Conservation (phyloP, 2,888 invertebrate genomes). For the Pachycephus smyrnensis region DNA sequence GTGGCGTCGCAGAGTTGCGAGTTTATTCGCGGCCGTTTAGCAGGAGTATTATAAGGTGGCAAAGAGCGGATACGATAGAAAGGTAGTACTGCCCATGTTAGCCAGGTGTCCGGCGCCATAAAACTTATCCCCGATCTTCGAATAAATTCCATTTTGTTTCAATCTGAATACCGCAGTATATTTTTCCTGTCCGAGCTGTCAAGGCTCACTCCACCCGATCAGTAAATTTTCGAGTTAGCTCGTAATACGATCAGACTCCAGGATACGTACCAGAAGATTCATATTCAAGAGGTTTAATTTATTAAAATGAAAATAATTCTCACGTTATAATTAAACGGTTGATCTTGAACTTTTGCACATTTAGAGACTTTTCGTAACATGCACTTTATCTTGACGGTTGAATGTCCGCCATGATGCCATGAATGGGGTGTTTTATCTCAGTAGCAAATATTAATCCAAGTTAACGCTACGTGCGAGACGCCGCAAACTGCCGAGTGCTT, state of each 20-base stretch:
- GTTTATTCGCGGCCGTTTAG: not conserved
- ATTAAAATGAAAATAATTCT: not conserved
- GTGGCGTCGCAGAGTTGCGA: not conserved
- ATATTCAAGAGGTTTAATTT: not conserved
- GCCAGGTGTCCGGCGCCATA: constrained; percentile 19
- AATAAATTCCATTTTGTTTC: constrained; percentile 22
- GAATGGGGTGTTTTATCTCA: not conserved
- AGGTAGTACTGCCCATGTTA: constrained; percentile 7
- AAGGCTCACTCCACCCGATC: not conserved
- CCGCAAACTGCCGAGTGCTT: not conserved
- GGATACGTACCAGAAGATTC: not conserved
- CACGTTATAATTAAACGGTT: not conserved
- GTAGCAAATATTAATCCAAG: not conserved
- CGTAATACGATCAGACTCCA: not conserved
- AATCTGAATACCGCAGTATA: constrained; percentile 8
- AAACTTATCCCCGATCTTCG: constrained; percentile 22
- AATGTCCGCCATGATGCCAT: not conserved
- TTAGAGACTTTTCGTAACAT: not conserved
- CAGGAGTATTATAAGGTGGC: constrained; percentile 1
- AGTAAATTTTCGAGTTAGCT: not conserved
- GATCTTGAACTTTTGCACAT: not conserved
- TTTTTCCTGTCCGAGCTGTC: not conserved
- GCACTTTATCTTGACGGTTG: not conserved
- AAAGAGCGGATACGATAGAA: not conserved
- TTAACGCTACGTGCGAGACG: not conserved